Evolutionary conservation across 2,113 vertebrate species (phyloP).

Genomic region (Megatriorchis doriae): DNA sequence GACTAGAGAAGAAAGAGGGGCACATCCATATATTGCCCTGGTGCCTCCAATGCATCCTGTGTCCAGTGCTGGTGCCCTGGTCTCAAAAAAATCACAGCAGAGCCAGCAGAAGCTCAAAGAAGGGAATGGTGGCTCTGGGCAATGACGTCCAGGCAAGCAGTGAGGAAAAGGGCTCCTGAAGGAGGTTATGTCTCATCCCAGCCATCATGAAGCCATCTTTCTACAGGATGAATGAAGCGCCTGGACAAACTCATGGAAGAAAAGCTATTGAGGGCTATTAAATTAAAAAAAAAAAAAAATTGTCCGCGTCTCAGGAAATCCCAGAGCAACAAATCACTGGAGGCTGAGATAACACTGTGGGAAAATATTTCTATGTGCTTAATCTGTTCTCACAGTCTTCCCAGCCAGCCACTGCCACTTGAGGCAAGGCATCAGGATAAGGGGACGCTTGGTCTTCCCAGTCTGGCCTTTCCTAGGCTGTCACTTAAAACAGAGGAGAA

Average conservation of each 20-base stretch:
- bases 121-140: neutral
- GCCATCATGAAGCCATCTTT: neutral
- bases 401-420: neutral
- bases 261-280: neutral
- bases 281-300: neutral
- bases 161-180: neutral
- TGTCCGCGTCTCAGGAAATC: neutral
- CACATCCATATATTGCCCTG: neutral
- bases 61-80: neutral
- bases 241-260: neutral
- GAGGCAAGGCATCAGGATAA: neutral
- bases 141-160: neutral
- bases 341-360: neutral
- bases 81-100: neutral
- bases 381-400: neutral
- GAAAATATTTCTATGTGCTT: neutral
- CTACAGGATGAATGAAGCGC: neutral
- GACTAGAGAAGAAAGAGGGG: neutral
- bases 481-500: neutral
- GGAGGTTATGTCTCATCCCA: neutral
- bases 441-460: rapidly evolving
- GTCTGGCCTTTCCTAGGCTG: neutral
- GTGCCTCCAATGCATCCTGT: rapidly evolving
- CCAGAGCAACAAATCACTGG: neutral
- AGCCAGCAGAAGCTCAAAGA: neutral